Evolutionary conservation across 1,140 invertebrate species (phyloP).

Genomic region (Dreissena rostriformis): DNA sequence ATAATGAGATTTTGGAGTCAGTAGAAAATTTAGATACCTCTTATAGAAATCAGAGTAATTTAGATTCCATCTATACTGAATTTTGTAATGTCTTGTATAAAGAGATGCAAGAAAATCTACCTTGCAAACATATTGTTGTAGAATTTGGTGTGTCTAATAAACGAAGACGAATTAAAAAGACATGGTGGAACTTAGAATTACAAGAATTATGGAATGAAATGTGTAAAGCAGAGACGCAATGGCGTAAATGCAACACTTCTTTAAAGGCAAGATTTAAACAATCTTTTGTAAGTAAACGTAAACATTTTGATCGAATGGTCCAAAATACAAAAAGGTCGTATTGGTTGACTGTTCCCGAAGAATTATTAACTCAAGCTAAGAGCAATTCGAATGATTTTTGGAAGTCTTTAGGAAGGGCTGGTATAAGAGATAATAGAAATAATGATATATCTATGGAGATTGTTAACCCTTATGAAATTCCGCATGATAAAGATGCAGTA

Average conservation of each 20-base stretch:
- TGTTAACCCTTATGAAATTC: background rate
- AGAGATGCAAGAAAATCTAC: slow-evolving; percentile 2
- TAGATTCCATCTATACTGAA: background rate
- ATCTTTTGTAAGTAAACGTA: slow-evolving; percentile 3
- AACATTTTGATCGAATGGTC: slow-evolving; percentile 12
- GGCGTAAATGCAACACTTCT: slow-evolving; percentile 5
- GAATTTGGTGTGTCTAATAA: too few species aligned
- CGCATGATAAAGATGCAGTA: background rate
- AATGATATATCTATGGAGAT: slow-evolving; percentile 1
- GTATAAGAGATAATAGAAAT: slow-evolving; percentile 6
- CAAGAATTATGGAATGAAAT: too few species aligned
- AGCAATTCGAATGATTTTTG: background rate
- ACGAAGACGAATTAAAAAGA: too few species aligned
- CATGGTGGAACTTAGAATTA: too few species aligned
- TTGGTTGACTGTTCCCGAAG: background rate
- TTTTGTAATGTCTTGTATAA: background rate
- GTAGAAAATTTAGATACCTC: too few species aligned
- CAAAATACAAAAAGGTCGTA: background rate
- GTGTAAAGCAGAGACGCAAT: background rate
- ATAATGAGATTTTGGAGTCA: too few species aligned
- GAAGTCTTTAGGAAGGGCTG: slow-evolving; percentile 10
- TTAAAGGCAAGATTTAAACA: background rate
- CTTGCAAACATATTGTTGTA: background rate
- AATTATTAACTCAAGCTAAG: slow-evolving; percentile 5
- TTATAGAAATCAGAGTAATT: too few species aligned